Evolutionary conservation across 2,888 invertebrate species (phyloP).

Genomic region (Beris chalybata): DNA sequence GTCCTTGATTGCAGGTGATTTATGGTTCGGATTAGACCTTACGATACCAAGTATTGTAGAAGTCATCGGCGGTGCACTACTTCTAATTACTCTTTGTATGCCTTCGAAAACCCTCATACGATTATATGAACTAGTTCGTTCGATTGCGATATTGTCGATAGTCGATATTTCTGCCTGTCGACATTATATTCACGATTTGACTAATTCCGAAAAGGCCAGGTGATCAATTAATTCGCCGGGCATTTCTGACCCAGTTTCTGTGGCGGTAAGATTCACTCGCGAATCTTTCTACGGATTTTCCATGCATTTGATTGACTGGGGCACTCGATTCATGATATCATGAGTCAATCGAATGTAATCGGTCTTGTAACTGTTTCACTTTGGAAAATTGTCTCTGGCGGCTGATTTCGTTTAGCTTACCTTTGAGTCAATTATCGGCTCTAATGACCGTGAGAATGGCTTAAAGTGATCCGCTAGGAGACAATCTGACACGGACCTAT

Average conservation of each 20-base stretch:
- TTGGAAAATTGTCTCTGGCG: slow-evolving; percentile 20
- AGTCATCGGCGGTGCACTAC: too few relatives aligned
- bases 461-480: slow-evolving; percentile 20
- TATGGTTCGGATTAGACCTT: too few relatives aligned
- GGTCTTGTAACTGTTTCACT: slow-evolving; percentile 30
- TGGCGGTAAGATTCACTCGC: not conserved
- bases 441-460: slow-evolving; percentile 32
- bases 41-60: too few relatives aligned
- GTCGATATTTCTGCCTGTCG: too few relatives aligned
- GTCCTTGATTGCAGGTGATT: too few relatives aligned
- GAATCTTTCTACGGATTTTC: not conserved
- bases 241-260: slow-evolving; percentile 7
- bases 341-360: slow-evolving; percentile 31
- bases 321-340: slow-evolving; percentile 29
- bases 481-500: slow-evolving; percentile 28
- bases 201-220: too few relatives aligned
- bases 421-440: slow-evolving; percentile 29
- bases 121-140: too few relatives aligned
- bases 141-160: too few relatives aligned
- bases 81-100: too few relatives aligned
- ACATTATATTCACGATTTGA: too few relatives aligned
- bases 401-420: slow-evolving; percentile 17
- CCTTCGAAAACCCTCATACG: too few relatives aligned
- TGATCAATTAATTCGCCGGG: too few relatives aligned
- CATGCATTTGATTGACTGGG: slow-evolving; percentile 8